Evolutionary conservation across 2,113 vertebrate species (phyloP).

Genomic region (Myrmophylax atrothorax): DNA sequence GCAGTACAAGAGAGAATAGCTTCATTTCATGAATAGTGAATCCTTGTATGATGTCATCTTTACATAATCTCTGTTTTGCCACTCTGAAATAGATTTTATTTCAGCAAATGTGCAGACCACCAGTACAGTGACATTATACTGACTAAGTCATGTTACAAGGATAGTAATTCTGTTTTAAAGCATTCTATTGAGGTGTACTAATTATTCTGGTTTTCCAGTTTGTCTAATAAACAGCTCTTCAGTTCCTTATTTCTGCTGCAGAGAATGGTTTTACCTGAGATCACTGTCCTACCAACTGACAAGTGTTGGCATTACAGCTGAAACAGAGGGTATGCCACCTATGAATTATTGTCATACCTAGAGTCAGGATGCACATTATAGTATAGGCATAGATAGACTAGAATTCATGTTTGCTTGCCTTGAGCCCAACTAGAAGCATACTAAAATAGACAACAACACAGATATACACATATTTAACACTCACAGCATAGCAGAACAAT

Average conservation of each 20-base stretch:
- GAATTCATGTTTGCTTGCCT: background rate
- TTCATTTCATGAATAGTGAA: constrained; percentile 54
- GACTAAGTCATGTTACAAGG: background rate
- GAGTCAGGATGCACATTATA: background rate
- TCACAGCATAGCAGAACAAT: background rate
- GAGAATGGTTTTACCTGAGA: background rate
- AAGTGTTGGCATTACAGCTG: background rate
- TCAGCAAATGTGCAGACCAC: constrained; percentile 2
- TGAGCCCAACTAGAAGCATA: background rate
- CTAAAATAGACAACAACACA: background rate
- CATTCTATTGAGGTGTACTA: background rate
- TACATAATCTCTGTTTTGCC: constrained; percentile 7
- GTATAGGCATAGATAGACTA: background rate
- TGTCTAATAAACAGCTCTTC: background rate
- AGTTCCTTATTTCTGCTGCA: background rate
- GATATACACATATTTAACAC: background rate
- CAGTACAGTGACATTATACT: background rate
- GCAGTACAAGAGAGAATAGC: constrained; percentile 37
- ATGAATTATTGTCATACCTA: background rate
- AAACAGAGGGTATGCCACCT: background rate
- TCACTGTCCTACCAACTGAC: background rate
- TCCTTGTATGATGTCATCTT: constrained; percentile 9
- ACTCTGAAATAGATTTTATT: constrained; percentile 11
- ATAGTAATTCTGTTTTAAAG: background rate
- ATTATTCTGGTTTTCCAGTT: background rate